phyloP scores from a whole-genome alignment of 2,888 invertebrate genomes.

The Leucoma salicis region DNA sequence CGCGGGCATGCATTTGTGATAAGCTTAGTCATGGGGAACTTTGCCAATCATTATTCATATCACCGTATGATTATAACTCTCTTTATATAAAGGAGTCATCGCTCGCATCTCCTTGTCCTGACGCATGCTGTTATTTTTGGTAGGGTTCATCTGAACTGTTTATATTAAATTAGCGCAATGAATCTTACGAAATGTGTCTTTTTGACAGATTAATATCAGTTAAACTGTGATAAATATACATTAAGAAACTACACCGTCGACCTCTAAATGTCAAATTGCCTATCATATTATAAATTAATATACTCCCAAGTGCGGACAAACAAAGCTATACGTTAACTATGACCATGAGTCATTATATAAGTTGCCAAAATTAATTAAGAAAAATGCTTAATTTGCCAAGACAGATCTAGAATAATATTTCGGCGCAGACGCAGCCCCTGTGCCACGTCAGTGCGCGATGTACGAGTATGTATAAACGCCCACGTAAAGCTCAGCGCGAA shows the following conservation, averaged over 20 bases:
- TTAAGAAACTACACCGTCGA: too few species aligned
- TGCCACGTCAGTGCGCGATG: conserved; percentile 9
- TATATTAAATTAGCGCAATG: conserved; percentile 40
- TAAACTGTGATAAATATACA: conserved; percentile 8
- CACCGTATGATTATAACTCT: conserved; percentile 57
- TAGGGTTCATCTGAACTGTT: conserved; percentile 35
- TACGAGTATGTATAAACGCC: conserved; percentile 39
- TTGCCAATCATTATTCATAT: conserved; percentile 72
- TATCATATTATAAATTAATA: conserved; percentile 15
- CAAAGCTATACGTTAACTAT: conserved; percentile 20
- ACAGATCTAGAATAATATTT: conserved; percentile 57
- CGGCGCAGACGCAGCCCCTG: conserved; percentile 49
- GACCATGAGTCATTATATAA: conserved; percentile 24
- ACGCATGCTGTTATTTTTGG: conserved; percentile 69
- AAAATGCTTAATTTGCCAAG: conserved; percentile 62
- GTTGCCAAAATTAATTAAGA: conserved; percentile 55
- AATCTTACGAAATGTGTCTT: conserved; percentile 32
- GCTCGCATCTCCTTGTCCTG: conserved; percentile 47
- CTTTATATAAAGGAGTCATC: conserved; percentile 59
- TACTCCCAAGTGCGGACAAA: conserved; percentile 7
- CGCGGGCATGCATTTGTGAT: conserved; percentile 42
- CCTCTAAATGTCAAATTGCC: conserved; percentile 7
- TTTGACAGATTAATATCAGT: conserved; percentile 34
- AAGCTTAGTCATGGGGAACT: conserved; percentile 53
- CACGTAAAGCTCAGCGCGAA: conserved; percentile 65